Evolutionary conservation across 1,140 invertebrate genomes (phyloP), one percentile per base, ranked within the genome.

Genomic region (Drosophila rhopaloa): DNA sequence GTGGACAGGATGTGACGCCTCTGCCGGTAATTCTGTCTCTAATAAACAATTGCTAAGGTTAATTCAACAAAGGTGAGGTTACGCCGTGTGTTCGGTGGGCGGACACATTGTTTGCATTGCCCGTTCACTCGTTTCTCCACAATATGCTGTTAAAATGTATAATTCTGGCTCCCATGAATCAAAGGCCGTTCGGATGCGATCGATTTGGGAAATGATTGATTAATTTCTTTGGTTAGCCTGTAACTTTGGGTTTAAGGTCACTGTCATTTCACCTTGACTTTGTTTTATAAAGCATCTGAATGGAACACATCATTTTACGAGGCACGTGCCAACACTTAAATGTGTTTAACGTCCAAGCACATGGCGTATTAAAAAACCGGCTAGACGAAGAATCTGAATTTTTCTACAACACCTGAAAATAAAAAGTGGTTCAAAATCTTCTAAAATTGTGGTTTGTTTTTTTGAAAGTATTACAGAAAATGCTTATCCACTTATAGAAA

Each of bases 321-420:
- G 59, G 70, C 84, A 68, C 84, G 89, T 89, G 84, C 57, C 88
- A 71, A 70, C 80, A 89, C 84, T 89, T 84, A 89, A 89, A 81
- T 56, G 44, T 46, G 57, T 79, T 86, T 86, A 59, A 84, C 78
- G 59, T 29, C 68, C 53, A 9, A n/a, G n/a, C 35, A 32, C 27
- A 35, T 37, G 50, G 43, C 43, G n/a, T 9, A 6, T 47, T 37
- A 29, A 11, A 70, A 41, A 41, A 14, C 40, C 56, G 67, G 67
- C 65, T 48, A 71, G 67, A 71, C 67, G 46, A 70, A 57, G 53
- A 70, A 50, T 71, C 37, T n/a, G 44, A 58, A 50, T 51, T 48
- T 70, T 71, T 56, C 37, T 19, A 47, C 5, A 50, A 46, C 14
- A 58, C 66, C 53, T 70, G 66, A 57, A 41, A 11, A 41, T 58